Conservation (phyloP, 2,888 invertebrate species). For the Drosophila lutescens region DNA sequence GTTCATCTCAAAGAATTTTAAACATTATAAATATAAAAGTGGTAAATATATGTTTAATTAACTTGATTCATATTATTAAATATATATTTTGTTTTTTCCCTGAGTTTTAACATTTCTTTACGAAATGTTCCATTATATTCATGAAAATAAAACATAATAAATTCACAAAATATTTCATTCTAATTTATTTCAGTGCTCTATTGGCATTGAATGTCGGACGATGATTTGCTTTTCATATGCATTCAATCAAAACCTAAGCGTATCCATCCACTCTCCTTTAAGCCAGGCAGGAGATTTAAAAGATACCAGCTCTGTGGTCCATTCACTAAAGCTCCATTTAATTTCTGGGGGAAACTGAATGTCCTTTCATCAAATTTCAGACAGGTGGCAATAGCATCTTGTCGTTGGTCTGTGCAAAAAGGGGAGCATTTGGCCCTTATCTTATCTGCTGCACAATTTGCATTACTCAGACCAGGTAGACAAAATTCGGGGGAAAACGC, state of each 20-base stretch:
- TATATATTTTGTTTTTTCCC: no score
- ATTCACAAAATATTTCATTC: no score
- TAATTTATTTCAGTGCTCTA: constrained; percentile 7
- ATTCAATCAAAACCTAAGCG: constrained; percentile 67
- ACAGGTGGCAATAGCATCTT: not conserved
- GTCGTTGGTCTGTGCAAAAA: constrained; percentile 15
- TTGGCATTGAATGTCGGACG: constrained; percentile 32
- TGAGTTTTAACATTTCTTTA: no score
- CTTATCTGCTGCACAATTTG: constrained; percentile 21
- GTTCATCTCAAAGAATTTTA: no score
- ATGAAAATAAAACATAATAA: not conserved
- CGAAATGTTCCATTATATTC: no score
- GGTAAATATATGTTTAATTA: no score
- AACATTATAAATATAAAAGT: no score
- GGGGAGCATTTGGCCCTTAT: constrained; percentile 15
- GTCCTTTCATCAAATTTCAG: constrained; percentile 31
- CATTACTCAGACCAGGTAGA: constrained; percentile 10
- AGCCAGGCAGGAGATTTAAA: constrained; percentile 24
- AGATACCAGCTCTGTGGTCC: constrained; percentile 9
- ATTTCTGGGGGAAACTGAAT: constrained; percentile 13
- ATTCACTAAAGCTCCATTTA: constrained; percentile 18
- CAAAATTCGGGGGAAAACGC: constrained; percentile 12
- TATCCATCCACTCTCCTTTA: constrained; percentile 33
- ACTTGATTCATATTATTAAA: no score
- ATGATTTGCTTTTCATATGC: constrained; percentile 62